Percentiles rank a stretch among this genome's conserved stretches.
Evolutionary conservation across 1,140 invertebrate genomes (phyloP).

Genomic region (Microplitis demolitor): DNA sequence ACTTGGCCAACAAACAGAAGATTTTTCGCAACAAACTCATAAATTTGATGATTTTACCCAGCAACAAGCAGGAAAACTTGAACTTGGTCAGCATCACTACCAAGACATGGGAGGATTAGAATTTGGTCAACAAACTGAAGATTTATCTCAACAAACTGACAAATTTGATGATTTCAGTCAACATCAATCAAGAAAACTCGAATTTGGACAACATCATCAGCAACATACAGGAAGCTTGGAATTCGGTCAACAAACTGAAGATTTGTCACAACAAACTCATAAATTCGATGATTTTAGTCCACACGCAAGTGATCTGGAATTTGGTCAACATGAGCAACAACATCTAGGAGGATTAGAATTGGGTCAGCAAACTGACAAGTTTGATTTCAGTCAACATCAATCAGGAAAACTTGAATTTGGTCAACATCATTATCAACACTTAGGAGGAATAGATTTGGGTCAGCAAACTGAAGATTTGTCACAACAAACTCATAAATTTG

Average conservation of each 20-base stretch:
- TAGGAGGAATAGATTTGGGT: background rate
- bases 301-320: constrained; percentile 6
- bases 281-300: constrained; percentile 25
- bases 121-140: background rate
- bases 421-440: background rate
- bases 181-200: background rate
- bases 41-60: constrained; percentile 24
- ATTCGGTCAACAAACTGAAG: background rate
- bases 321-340: background rate
- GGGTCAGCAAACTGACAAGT: constrained; percentile 13
- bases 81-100: background rate
- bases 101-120: background rate
- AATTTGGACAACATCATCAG: too few relatives aligned
- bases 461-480: background rate
- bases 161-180: constrained; percentile 28
- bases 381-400: background rate
- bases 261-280: constrained; percentile 37
- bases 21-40: constrained; percentile 36
- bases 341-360: background rate
- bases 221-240: background rate
- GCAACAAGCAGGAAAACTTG: background rate
- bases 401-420: constrained; percentile 1
- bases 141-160: constrained; percentile 37
- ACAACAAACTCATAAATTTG: constrained; percentile 35
- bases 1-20: constrained; percentile 20